phyloP scores from a whole-genome alignment of 2,797 vertebrate genomes.

The Steatocranus sp. region DNA sequence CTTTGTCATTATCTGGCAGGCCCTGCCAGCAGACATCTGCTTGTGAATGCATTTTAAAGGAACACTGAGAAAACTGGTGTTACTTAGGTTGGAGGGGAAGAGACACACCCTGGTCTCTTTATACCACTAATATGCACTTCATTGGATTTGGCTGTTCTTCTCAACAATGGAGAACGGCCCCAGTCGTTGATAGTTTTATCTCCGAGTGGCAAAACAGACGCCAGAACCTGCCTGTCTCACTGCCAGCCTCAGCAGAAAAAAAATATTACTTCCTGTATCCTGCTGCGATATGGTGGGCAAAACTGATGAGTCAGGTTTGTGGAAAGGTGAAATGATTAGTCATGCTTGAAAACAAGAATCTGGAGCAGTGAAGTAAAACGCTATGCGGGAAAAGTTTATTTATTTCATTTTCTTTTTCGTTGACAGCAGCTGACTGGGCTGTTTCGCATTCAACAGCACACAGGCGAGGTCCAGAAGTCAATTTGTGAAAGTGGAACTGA shows the following conservation, averaged over 20 bases:
- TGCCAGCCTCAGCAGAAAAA: conserved; percentile 17
- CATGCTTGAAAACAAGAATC: conserved; percentile 36
- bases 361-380: conserved; percentile 1
- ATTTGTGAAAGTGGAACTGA: background rate
- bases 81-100: conserved; percentile 56
- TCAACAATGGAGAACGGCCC: conserved; percentile 43
- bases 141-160: conserved; percentile 51
- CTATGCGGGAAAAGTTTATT: conserved; percentile 1
- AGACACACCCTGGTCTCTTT: conserved; percentile 62
- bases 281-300: conserved; percentile 13
- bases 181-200: conserved; percentile 56
- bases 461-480: background rate
- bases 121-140: conserved; percentile 55
- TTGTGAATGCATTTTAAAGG: conserved; percentile 61
- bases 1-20: conserved; percentile 74
- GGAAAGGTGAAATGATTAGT: conserved; percentile 59
- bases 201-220: conserved; percentile 33
- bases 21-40: conserved; percentile 72
- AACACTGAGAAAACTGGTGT: conserved; percentile 38
- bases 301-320: conserved; percentile 47
- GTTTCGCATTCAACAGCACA: conserved; percentile 5
- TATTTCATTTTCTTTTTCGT: background rate
- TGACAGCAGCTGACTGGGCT: background rate
- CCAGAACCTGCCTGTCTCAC: conserved; percentile 17
- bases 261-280: conserved; percentile 37